Conservation (phyloP, 2,113 vertebrate species). For the Ochotona curzoniae region DNA sequence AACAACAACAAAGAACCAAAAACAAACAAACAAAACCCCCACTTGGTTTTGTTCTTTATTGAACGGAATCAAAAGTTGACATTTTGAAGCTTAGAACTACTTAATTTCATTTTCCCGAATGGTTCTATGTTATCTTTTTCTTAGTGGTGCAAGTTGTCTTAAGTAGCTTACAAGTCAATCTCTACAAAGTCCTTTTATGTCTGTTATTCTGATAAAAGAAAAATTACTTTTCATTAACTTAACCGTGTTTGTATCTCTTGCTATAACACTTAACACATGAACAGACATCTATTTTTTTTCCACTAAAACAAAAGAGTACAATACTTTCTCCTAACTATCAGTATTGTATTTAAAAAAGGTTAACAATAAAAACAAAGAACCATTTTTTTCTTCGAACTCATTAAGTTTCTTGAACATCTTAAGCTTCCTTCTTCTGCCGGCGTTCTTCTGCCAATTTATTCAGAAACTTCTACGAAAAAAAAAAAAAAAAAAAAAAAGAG, state of each 20-base stretch:
- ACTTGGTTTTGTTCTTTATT: slow-evolving; percentile 86
- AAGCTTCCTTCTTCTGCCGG: slow-evolving; percentile 88
- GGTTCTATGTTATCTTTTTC: slow-evolving; percentile 80
- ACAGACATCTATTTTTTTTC: slow-evolving; percentile 86
- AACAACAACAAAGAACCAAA: no score
- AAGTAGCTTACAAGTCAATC: slow-evolving; percentile 78
- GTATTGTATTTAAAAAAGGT: slow-evolving; percentile 88
- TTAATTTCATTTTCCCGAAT: slow-evolving; percentile 78
- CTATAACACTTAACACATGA: slow-evolving; percentile 89
- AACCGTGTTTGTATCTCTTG: slow-evolving; percentile 84
- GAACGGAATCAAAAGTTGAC: slow-evolving; percentile 84
- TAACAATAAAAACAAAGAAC: slow-evolving; percentile 90
- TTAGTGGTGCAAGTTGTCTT: slow-evolving; percentile 82
- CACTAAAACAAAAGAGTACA: slow-evolving; percentile 89
- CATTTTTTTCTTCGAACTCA: slow-evolving; percentile 83
- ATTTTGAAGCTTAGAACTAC: slow-evolving; percentile 82
- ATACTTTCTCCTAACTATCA: slow-evolving; percentile 85
- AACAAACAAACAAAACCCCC: slow-evolving; percentile 2
- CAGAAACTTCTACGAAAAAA: slow-evolving; percentile 87
- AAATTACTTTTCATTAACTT: slow-evolving; percentile 85
- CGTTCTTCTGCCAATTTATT: slow-evolving; percentile 90
- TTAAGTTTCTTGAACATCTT: slow-evolving; percentile 76
- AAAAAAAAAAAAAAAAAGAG: slow-evolving; percentile 50
- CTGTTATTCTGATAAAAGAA: slow-evolving; percentile 85
- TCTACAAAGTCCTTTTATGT: slow-evolving; percentile 80